A percentile compares a stretch with the other conserved stretches of the same genome.
Evolutionary conservation across 2,888 invertebrate genomes (phyloP).

Genomic region (Epirrhoe alternata): DNA sequence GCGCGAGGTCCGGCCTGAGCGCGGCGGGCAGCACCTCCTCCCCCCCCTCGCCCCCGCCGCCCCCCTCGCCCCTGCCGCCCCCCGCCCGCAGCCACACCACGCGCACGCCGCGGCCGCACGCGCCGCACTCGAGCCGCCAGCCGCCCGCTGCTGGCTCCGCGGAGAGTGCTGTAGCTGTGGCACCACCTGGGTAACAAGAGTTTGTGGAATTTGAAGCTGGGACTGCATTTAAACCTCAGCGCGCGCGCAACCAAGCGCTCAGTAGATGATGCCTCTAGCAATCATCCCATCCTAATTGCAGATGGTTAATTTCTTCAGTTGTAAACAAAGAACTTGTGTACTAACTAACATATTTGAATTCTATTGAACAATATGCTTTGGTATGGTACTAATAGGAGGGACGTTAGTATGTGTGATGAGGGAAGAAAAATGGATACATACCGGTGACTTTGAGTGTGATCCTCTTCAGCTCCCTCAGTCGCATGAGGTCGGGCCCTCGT

Average conservation of each 20-base stretch:
- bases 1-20: constrained; percentile 63
- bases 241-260: too few relatives aligned
- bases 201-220: too few relatives aligned
- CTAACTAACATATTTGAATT: too few relatives aligned
- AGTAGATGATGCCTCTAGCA: too few relatives aligned
- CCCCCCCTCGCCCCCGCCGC: constrained; percentile 53
- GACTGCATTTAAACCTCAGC: too few relatives aligned
- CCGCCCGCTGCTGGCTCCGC: constrained; percentile 63
- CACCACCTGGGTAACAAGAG: constrained; percentile 56
- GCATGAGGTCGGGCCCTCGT: constrained; percentile 65
- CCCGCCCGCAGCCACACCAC: constrained; percentile 60
- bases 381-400: too few relatives aligned
- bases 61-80: constrained; percentile 52
- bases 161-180: constrained; percentile 69
- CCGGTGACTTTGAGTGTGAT: constrained; percentile 75
- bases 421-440: too few relatives aligned
- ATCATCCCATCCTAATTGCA: too few relatives aligned
- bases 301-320: too few relatives aligned
- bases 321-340: too few relatives aligned
- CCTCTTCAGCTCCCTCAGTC: constrained; percentile 71
- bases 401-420: too few relatives aligned
- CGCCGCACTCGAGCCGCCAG: constrained; percentile 77
- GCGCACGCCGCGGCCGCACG: constrained; percentile 70
- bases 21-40: constrained; percentile 54
- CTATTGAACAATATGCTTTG: too few relatives aligned